Evolutionary conservation across 2,888 invertebrate species (phyloP), one percentile per base, ranked within the genome.

Genomic region (Philereme vetulata): DNA sequence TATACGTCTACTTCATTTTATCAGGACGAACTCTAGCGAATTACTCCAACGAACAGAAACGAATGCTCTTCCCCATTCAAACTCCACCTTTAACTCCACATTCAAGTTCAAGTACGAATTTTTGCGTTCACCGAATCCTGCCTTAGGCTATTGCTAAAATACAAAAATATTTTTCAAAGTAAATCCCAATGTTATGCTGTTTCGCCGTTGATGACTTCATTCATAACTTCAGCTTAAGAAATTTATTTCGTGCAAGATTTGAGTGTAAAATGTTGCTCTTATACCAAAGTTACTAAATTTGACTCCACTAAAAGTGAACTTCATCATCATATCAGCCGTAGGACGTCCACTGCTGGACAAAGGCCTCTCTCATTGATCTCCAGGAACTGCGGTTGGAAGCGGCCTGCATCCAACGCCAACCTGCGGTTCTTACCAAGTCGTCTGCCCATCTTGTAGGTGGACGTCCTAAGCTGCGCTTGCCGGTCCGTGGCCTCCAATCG

Each of bases 61-160:
- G 4, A 54, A 33, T 8, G 34, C 50, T 44, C 5, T 7, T 4
- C 4, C 5, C 3, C 36, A 11, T 6, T 42, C 9, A 56, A 54
- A 61, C 60, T 8, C 8, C 55, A 35, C 60, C 51, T 58, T 48
- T 52, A 56, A 51, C 51, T 42, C 42, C 70, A 75, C 72, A 72
- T 78, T 78, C 66, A 68, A 54, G 62, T 65, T 69, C 67, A 67
- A 75, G 72, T 44, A 57, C 21, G 7, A 21, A 46, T 43, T 54
- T 54, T n/a, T 55, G 70, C 72, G 65, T 85, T 85, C 82, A 59
- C 63, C 71, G 84, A 84, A 85, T 68, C 74, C 72, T 58, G 78
- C 85, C 78, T 76, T 71, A 73, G 82, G 85, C 84, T 75, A 79
- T 78, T 72, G 69, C 73, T 60, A 63, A 66, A 67, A 61, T 56